Evolutionary conservation across 2,888 invertebrate genomes (phyloP), one percentile per base, ranked within the genome.

Genomic region (Drosophila eohydei): DNA sequence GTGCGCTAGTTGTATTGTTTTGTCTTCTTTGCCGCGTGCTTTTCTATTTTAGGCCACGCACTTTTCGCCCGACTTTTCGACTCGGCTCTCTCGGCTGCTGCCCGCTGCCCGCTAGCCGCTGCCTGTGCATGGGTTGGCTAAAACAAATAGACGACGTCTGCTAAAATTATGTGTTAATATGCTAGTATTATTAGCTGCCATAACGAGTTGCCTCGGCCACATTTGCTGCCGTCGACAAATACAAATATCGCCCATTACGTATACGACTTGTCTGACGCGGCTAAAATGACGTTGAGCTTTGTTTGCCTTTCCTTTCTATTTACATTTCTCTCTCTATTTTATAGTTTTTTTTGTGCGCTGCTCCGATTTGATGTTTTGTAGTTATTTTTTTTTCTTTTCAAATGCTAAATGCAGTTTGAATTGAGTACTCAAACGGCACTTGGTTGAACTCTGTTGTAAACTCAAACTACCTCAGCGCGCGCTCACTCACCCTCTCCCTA

Each of bases 151-250:
- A 79, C 66, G 71, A 73, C 55, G 84, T 85, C 86, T 83, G 83
- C 66, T 81, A 83, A 71, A 84, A 84, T 84, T 88, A 84, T 84
- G 84, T 84, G 84, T 84, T 84, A 84, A 84, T 84, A 84, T 88
- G 81, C 83, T 88, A 79, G 88, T 88, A 83, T 83, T 83, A 83
- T 83, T 88, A 88, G 83, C 88, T 81, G 76, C 76, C 68, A 72
- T 79, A 78, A 79, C 61, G 64, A 64, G 78, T 79, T 68, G 74
- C 43, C 56, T 64, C 44, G 63, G 61, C 52, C 43, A 38, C 52
- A 61, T 43, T 71, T 54, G 61, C 52, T 30, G 59, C 59, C 46
- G 51, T 32, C 56, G 21, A 64, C 72, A 57, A 63, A 51, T 61
- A 76, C 65, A 78, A 73, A 80, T 80, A 80, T 77, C 74, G 70